These are phyloP conservation scores for Lagenorhynchus albirostris DNA, from an alignment of 2,113 vertebrate species.

Conservation along the genomic window DNA sequence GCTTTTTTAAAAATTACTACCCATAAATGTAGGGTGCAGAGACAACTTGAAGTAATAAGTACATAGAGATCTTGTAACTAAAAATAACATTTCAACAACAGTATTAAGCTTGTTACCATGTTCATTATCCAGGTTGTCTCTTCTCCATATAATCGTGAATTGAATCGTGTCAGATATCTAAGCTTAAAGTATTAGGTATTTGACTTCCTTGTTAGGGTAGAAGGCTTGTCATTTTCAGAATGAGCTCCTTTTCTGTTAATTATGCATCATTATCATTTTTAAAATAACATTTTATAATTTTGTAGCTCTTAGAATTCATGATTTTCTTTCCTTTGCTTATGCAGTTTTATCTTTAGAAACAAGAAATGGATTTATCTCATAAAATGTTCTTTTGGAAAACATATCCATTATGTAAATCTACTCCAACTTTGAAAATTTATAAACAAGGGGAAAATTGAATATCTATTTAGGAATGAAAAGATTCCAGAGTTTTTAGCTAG, in stretches of 20 bases:
- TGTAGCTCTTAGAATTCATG: neutral
- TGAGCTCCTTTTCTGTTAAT: neutral
- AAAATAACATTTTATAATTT: neutral
- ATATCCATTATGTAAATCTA: neutral
- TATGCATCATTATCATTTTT: neutral
- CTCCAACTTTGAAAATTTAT: neutral
- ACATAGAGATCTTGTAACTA: neutral
- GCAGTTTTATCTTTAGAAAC: neutral
- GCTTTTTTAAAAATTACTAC: neutral
- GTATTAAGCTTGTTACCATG: neutral
- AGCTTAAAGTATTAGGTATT: neutral
- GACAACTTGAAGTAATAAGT: neutral
- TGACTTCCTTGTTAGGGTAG: slow-evolving; percentile 41
- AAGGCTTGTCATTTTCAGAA: neutral
- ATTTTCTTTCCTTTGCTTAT: neutral
- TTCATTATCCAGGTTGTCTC: neutral
- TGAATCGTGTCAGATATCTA: neutral
- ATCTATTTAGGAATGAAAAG: slow-evolving; percentile 10
- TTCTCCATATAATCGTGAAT: neutral
- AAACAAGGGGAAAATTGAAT: neutral
- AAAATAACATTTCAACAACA: neutral
- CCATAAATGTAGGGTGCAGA: neutral
- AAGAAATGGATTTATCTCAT: neutral
- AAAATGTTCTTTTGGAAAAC: neutral
- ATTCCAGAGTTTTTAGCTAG: neutral